Evolutionary conservation across 2,797 vertebrate species (phyloP).

Genomic region (Cygnus olor): DNA sequence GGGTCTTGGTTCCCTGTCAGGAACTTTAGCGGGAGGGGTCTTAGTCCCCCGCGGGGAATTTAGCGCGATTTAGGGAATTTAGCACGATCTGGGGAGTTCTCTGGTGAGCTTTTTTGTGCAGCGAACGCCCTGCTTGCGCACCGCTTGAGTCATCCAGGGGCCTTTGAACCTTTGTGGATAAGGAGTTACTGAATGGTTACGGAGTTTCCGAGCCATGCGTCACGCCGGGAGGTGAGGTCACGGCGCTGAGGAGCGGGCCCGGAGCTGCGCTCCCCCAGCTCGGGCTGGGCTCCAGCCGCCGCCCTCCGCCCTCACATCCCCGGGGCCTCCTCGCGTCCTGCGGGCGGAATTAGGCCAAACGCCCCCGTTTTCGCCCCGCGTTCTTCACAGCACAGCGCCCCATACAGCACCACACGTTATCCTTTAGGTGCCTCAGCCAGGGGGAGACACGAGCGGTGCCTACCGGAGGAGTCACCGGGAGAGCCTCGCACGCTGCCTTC

Average conservation of each 20-base stretch:
- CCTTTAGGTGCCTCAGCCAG: background rate
- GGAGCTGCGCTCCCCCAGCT: background rate
- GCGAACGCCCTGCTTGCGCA: background rate
- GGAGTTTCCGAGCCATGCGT: background rate
- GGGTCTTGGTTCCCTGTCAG: background rate
- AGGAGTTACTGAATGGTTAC: too few relatives aligned
- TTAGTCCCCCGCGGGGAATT: too few relatives aligned
- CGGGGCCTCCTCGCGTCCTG: too few relatives aligned
- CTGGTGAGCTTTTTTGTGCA: rapidly evolving
- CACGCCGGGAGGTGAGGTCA: background rate
- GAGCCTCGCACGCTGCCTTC: background rate
- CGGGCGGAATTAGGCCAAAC: too few relatives aligned
- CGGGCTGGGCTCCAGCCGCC: background rate
- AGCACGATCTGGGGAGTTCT: too few relatives aligned
- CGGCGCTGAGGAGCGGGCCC: too few relatives aligned
- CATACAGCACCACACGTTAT: background rate
- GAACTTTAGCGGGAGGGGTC: background rate
- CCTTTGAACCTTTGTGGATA: background rate
- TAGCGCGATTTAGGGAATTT: too few relatives aligned
- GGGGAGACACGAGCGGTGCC: background rate
- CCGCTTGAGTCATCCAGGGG: background rate
- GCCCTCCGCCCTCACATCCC: background rate
- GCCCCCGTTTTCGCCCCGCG: background rate
- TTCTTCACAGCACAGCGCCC: background rate
- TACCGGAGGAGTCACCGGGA: background rate